Base-by-base conservation (phyloP, 2,888 invertebrate species). In the Pristionchus arcanus region DNA sequence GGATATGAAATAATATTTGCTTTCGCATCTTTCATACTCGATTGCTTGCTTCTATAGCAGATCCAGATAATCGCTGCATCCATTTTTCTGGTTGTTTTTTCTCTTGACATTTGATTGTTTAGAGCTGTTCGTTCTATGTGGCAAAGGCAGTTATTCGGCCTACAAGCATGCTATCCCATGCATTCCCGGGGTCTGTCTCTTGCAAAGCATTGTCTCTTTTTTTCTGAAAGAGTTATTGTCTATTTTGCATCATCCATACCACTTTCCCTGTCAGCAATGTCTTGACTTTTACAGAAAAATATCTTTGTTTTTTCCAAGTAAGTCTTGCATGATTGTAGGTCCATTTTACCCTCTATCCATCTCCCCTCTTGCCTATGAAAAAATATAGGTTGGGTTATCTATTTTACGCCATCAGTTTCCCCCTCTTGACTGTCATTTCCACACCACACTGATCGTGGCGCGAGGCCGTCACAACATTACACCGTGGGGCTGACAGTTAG, bases 391-490 rank as follows among this genome's bases (percentile, higher is more conserved):
- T 42, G 42, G 42, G 42, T 5, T 42, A 9, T 42, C n/a, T 31
- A 25, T 68, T 68, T n/a, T 31, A n/a, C 68, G 15, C 31, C 31
- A 25, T n/a, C 42, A 25, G 7, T 77, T 21, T 37, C 11, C 42
- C 3, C 7, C 49, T n/a, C 25, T 49, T 77, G 34, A 4, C 77
- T 77, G 81, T 81, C 81, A 49, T 81, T 53, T 53, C 81, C 81
- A 49, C 81, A 71, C 59, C 59, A 16, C 53, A 0, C 49, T 7
- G 0, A 7, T 9, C 42, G 42, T 49, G n/a, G 15, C 49, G 11
- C 74, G 74, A 37, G 34, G 1, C 53, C 53, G 81, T 81, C 81
- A 81, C 49, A 81, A 81, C 81, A 49, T 81, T 81, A 81, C 81
- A 81, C n/a, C 77, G 31, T n/a, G 11, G 1, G 25, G n/a, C 13